These are phyloP conservation scores for Takifugu flavidus DNA, from an alignment of 2,113 vertebrate genomes.

Conservation along the genomic window DNA sequence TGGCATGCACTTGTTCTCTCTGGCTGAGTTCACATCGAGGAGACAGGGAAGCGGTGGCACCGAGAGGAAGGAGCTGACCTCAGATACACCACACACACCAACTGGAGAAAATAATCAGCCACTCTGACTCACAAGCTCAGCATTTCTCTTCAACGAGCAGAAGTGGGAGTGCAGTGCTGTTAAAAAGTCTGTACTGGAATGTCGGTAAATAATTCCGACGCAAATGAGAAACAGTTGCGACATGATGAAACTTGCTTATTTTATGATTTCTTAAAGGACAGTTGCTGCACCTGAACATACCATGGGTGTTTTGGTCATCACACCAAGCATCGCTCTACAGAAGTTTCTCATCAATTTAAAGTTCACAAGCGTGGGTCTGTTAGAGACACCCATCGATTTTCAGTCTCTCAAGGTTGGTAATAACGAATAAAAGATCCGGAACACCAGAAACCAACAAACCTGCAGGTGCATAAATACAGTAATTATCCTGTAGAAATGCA, in stretches of 20 bases:
- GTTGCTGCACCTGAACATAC: slow-evolving; percentile 20
- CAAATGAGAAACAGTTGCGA: neutral
- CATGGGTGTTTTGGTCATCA: slow-evolving; percentile 45
- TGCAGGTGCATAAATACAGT: slow-evolving; percentile 56
- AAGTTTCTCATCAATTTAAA: slow-evolving; percentile 46
- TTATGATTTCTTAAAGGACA: neutral
- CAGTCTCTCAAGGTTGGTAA: slow-evolving; percentile 29
- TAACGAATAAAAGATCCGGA: slow-evolving; percentile 28
- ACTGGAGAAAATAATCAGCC: slow-evolving; percentile 53
- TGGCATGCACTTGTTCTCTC: slow-evolving; percentile 41
- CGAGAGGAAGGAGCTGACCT: slow-evolving; percentile 41
- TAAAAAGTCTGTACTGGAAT: too few relatives aligned
- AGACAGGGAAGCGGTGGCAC: slow-evolving; percentile 43
- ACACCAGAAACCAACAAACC: slow-evolving; percentile 9
- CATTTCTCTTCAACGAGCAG: slow-evolving; percentile 11
- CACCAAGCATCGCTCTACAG: slow-evolving; percentile 48
- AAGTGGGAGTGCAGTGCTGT: too few relatives aligned
- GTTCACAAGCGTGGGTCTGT: slow-evolving; percentile 44
- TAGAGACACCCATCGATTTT: slow-evolving; percentile 43
- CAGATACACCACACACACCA: slow-evolving; percentile 38
- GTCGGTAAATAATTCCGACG: too few relatives aligned
- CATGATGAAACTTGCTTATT: neutral
- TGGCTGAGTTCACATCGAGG: slow-evolving; percentile 39
- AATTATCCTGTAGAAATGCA: slow-evolving; percentile 44
- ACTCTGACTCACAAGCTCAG: slow-evolving; percentile 43